A percentile compares a stretch with the other conserved stretches of the same genome.
Evolutionary conservation across 2,797 vertebrate species (phyloP).

Genomic region (Dromococcyx pavoninus): DNA sequence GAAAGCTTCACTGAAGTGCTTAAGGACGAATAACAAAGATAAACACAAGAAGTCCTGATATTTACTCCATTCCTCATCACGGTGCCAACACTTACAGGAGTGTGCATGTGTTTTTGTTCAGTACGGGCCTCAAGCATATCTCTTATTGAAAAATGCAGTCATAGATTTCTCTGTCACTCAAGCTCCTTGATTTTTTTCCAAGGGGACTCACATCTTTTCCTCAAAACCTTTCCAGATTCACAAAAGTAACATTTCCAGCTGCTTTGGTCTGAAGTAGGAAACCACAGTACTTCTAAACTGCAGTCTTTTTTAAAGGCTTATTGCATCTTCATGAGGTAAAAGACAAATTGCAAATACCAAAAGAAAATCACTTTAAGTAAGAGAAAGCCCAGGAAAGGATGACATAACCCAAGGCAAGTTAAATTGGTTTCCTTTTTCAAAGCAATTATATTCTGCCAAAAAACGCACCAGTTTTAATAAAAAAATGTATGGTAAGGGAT

Average conservation of each 20-base stretch:
- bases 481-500: not conserved
- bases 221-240: not conserved
- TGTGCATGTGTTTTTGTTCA: not conserved
- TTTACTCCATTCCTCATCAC: not conserved
- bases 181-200: not conserved
- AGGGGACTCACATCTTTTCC: not conserved
- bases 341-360: not conserved
- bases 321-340: not conserved
- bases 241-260: not conserved
- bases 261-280: not conserved
- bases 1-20: not conserved
- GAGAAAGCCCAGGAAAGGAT: not conserved
- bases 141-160: not conserved
- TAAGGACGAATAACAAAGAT: not conserved
- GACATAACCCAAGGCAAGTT: not conserved
- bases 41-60: not conserved
- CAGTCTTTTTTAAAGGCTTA: not conserved
- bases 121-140: not conserved
- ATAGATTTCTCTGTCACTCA: not conserved
- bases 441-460: not conserved
- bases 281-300: not conserved
- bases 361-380: not conserved
- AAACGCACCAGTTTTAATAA: fast-evolving
- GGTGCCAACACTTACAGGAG: not conserved
- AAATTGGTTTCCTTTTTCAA: not conserved